Evolutionary conservation across 2,888 invertebrate species (phyloP).

Genomic region (Mamestra brassicae): DNA sequence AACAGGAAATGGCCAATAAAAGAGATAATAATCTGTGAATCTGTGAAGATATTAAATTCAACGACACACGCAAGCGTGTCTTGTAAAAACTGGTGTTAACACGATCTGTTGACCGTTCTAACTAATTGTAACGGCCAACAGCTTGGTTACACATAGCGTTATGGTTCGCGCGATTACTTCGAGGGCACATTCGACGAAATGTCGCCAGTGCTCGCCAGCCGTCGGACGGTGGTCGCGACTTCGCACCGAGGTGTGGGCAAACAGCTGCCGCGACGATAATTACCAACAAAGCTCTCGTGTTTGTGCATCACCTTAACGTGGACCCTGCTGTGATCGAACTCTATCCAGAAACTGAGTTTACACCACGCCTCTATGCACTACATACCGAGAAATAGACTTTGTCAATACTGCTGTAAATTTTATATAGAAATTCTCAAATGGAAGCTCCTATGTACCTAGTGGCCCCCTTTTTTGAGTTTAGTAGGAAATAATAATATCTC

Average conservation of each 20-base stretch:
- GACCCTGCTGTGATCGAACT: slow-evolving; percentile 71
- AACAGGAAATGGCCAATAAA: slow-evolving; percentile 60
- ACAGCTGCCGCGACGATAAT: slow-evolving; percentile 88
- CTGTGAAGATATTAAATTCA: slow-evolving; percentile 57
- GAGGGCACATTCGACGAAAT: slow-evolving; percentile 85
- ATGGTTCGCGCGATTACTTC: slow-evolving; percentile 71
- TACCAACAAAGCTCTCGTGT: slow-evolving; percentile 87
- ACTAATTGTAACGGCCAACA: slow-evolving; percentile 78
- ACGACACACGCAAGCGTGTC: slow-evolving; percentile 44
- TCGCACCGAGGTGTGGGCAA: slow-evolving; percentile 88
- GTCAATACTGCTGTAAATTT: slow-evolving; percentile 52
- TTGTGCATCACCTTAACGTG: slow-evolving; percentile 82
- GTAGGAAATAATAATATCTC: too few species aligned
- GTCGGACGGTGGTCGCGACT: slow-evolving; percentile 89
- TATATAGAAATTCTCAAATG: slow-evolving; percentile 38
- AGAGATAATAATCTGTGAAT: slow-evolving; percentile 57
- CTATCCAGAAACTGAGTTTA: slow-evolving; percentile 74
- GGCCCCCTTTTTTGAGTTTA: too few species aligned
- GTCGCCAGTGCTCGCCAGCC: slow-evolving; percentile 73
- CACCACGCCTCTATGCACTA: slow-evolving; percentile 68
- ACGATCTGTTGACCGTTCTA: slow-evolving; percentile 76
- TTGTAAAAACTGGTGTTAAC: slow-evolving; percentile 70
- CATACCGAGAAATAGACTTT: slow-evolving; percentile 64
- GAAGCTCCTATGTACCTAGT: slow-evolving; percentile 4
- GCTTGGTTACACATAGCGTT: slow-evolving; percentile 66